Percentiles rank a stretch among this genome's conserved stretches.
These are phyloP conservation scores for Orchestes rusci DNA, from an alignment of 2,888 invertebrate genomes.

Conservation along the genomic window DNA sequence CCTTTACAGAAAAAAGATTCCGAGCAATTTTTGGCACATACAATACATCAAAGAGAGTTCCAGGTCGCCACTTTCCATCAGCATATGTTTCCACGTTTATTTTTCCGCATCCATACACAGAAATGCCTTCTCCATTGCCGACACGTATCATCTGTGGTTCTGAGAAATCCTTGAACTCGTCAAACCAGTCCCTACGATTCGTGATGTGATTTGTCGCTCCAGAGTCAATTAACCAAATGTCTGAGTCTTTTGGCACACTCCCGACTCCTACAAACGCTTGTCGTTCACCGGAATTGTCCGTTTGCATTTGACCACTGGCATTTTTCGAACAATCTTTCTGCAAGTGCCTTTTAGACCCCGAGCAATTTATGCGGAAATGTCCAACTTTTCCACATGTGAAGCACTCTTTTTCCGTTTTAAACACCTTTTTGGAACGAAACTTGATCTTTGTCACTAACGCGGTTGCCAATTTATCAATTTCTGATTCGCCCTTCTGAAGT, in stretches of 20 bases:
- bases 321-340: slow-evolving; percentile 1
- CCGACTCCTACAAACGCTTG: background rate
- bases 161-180: background rate
- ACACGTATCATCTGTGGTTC: background rate
- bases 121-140: background rate
- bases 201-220: too few species aligned
- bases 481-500: background rate
- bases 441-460: background rate
- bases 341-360: background rate
- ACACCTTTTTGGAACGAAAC: background rate
- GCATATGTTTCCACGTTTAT: slow-evolving; percentile 1
- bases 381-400: background rate
- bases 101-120: background rate
- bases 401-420: background rate
- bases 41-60: background rate
- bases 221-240: background rate
- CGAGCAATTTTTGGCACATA: background rate
- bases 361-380: background rate
- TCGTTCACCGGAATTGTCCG: background rate
- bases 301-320: background rate
- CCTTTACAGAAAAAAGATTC: background rate
- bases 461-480: background rate
- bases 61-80: background rate
- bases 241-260: background rate
- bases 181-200: background rate